Base-by-base conservation (phyloP, 2,113 vertebrate genomes). In the Bettongia penicillata region DNA sequence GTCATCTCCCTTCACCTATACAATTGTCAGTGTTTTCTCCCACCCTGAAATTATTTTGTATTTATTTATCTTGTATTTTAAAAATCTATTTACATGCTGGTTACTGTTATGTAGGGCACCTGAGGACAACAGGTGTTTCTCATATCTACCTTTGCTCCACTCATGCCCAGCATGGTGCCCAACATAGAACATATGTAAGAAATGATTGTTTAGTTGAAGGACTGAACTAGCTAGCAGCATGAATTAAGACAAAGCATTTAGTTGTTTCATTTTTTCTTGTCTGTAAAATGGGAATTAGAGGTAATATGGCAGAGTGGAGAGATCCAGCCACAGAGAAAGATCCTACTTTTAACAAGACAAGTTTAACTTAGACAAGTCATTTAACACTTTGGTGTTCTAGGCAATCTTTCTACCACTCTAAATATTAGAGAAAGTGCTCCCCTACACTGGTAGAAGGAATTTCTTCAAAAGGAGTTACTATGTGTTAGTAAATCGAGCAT, bases 191-290 rank as follows among this genome's bases (percentile, higher is more conserved):
- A 37, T 26, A 50, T 22, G 84, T 48, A 51, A 0, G 23, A 49
- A 77, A 89, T 51, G 53, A 91, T 68, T 94, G 43, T 50, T 61
- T 50, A 93, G 48, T 22, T 43, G 23, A 97, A 51, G 90, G 11
- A 91, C 51, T 92, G 22, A 61, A 6, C 26, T 24, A 1, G 91
- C 57, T 51, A 89, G 8, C 1, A 37, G 3, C 28, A 52, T 23
- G n/a, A 53, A 89, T 94, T 96, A 43, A 25, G 90, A 12, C 3
- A 53, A 19, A 3, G 92, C 68, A 51, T 49, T 61, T 57, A 57
- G 55, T 50, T 31, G 4, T 51, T 43, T 95, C 52, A 25, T 4
- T 92, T 96, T 48, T 96, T 52, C 90, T 94, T 23, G 25, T 50
- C 55, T 77, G 8, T 94, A 89, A 68, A 94, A 49, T 57, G 22